phyloP scores from a whole-genome alignment of 2,888 invertebrate genomes.

The Chelonus formosanus region DNA sequence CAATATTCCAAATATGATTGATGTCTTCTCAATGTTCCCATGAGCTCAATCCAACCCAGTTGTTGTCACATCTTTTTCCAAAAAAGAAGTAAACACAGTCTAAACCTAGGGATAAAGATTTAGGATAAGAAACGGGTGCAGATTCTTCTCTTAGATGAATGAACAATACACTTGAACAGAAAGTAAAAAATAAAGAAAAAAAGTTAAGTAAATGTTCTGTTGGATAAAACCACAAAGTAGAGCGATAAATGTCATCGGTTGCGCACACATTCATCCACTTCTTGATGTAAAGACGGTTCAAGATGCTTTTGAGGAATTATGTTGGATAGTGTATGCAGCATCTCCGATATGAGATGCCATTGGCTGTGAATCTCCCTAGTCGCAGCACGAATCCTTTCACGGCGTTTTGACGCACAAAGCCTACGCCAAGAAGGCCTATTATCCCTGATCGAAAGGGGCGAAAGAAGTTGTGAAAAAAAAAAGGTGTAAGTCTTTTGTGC shows the following conservation, averaged over 20 bases:
- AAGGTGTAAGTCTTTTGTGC: slow-evolving; percentile 42
- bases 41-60: too few species aligned
- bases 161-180: background rate
- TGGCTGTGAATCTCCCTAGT: slow-evolving; percentile 49
- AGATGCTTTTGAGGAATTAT: slow-evolving; percentile 36
- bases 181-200: background rate
- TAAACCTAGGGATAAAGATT: slow-evolving; percentile 1
- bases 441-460: slow-evolving; percentile 36
- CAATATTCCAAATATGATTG: too few species aligned
- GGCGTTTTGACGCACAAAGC: slow-evolving; percentile 49
- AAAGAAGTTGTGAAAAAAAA: slow-evolving; percentile 33
- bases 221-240: slow-evolving; percentile 8
- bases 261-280: slow-evolving; percentile 21
- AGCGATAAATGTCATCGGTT: slow-evolving; percentile 7
- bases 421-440: slow-evolving; percentile 50
- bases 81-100: background rate
- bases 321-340: slow-evolving; percentile 36
- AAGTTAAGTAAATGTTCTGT: slow-evolving; percentile 2
- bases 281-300: slow-evolving; percentile 1
- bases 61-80: too few species aligned
- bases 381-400: slow-evolving; percentile 50
- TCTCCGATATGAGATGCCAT: slow-evolving; percentile 46
- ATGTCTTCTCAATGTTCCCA: too few species aligned
- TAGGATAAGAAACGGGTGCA: background rate
- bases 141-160: background rate